Evolutionary conservation across 1,140 invertebrate genomes (phyloP).

Genomic region (Andricus grossulariae): DNA sequence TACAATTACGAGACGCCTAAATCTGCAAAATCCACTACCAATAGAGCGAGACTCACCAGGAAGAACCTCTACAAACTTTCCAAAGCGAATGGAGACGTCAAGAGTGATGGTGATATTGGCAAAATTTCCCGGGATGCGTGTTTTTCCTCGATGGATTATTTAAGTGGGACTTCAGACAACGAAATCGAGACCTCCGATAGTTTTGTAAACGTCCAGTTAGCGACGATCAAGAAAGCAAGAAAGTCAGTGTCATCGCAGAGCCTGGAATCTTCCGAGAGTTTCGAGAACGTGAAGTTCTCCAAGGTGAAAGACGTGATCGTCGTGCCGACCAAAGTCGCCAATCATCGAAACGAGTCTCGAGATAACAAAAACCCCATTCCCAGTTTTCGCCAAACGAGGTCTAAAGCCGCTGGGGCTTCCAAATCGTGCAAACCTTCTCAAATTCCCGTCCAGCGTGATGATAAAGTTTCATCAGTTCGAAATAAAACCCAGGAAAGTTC

Average conservation of each 20-base stretch:
- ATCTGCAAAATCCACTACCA: constrained; percentile 26
- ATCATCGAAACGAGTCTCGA: constrained; percentile 2
- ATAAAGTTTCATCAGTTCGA: constrained; percentile 40
- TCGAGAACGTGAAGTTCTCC: constrained; percentile 58
- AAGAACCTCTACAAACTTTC: constrained; percentile 37
- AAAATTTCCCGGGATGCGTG: constrained; percentile 1
- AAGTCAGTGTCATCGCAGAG: constrained; percentile 61
- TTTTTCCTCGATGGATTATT: constrained; percentile 57
- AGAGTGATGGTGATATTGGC: constrained; percentile 37
- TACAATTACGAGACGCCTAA: constrained; percentile 43
- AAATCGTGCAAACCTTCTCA: constrained; percentile 31
- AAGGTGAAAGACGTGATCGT: constrained; percentile 30
- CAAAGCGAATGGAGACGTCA: constrained; percentile 35
- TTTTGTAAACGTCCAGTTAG: constrained; percentile 68
- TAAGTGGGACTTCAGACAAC: constrained; percentile 62
- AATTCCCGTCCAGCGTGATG: neutral
- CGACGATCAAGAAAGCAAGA: constrained; percentile 49
- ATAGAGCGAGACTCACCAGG: constrained; percentile 26
- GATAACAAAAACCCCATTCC: constrained; percentile 32
- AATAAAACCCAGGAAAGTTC: constrained; percentile 37
- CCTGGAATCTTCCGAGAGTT: constrained; percentile 62
- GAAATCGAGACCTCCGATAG: constrained; percentile 70
- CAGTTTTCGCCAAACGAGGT: constrained; percentile 38
- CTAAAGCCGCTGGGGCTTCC: constrained; percentile 3
- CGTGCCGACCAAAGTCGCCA: constrained; percentile 18